Evolutionary conservation across 2,888 invertebrate species (phyloP), one percentile per base, ranked within the genome.

Genomic region (Pyrrhia umbra): DNA sequence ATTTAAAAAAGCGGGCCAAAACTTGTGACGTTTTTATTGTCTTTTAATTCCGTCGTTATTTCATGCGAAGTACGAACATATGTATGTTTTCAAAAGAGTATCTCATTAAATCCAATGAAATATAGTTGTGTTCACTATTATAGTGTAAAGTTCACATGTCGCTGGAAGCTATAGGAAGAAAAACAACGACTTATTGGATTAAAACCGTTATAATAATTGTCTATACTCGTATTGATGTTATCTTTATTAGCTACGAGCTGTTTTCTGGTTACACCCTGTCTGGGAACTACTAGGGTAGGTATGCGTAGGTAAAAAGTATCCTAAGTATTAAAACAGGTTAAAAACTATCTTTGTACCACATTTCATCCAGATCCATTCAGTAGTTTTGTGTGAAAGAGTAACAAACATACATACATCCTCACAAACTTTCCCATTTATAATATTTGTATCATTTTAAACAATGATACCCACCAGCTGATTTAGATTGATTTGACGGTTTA

Each of bases 101-200:
- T 47, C 23, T 45, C 59, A n/a, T 71, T 58, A 49, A 58, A 45
- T 50, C 3, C 40, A 34, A 54, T 50, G 9, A 65, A 65, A 58
- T 54, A 59, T 58, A 39, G 47, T 20, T 6, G 8, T 43, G 57
- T 54, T 23, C 40, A 16, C 18, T 40, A 13, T 47, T 54, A 25
- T 27, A 39, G 6, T 25, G 9, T 40, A 67, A 72, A 72, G 73
- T 68, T 61, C 68, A 71, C 8, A 23, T 42, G 45, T 71, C 39
- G 40, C 73, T 45, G 34, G 40, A 49, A 73, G 70, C 62, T 16
- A 52, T 49, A 8, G 8, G n/a, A n/a, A 8, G 8, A 47, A 64
- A 6, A 50, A 57, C 65, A 58, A 52, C 39, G 52, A 52, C 15
- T 37, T 71, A 65, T 45, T 2, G 18, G 10, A 20, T 21, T 47